Evolutionary conservation across 2,113 vertebrate genomes (phyloP).

Genomic region (Pyrgilauda ruficollis): DNA sequence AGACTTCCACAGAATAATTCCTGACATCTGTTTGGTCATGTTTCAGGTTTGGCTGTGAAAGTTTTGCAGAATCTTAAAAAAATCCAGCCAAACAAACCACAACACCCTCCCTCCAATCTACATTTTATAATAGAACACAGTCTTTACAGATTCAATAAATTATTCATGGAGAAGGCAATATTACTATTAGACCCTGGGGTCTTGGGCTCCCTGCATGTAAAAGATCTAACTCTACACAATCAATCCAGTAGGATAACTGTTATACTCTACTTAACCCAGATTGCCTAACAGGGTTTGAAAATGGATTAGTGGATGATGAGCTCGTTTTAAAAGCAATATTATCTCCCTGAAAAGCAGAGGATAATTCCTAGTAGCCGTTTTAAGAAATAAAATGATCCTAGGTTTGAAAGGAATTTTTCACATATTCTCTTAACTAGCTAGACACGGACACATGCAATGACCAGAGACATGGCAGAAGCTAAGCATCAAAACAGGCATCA

Average conservation of each 20-base stretch:
- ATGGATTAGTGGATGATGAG: conserved; percentile 70
- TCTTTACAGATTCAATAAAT: conserved; percentile 46
- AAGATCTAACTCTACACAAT: conserved; percentile 61
- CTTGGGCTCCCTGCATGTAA: conserved; percentile 53
- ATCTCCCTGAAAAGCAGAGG: conserved; percentile 40
- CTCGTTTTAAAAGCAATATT: conserved; percentile 67
- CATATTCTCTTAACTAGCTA: not conserved
- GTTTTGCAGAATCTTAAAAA: not conserved
- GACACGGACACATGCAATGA: not conserved
- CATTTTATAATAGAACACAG: conserved; percentile 7
- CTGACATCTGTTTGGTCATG: not conserved
- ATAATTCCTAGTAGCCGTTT: conserved; percentile 41
- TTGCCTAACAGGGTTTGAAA: conserved; percentile 66
- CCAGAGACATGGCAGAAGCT: not conserved
- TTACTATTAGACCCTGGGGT: conserved; percentile 65
- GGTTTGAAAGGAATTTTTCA: conserved; percentile 21
- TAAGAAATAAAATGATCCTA: conserved; percentile 58
- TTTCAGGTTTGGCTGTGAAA: not conserved
- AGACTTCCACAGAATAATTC: not conserved
- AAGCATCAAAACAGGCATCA: not conserved
- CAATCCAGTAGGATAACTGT: conserved; percentile 53
- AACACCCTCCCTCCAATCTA: not conserved
- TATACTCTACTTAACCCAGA: conserved; percentile 66
- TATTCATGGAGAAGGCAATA: conserved; percentile 66
- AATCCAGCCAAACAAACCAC: not conserved